Evolutionary conservation across 2,888 invertebrate genomes (phyloP), one percentile per base, ranked within the genome.

Genomic region (Lasius fuliginosus): DNA sequence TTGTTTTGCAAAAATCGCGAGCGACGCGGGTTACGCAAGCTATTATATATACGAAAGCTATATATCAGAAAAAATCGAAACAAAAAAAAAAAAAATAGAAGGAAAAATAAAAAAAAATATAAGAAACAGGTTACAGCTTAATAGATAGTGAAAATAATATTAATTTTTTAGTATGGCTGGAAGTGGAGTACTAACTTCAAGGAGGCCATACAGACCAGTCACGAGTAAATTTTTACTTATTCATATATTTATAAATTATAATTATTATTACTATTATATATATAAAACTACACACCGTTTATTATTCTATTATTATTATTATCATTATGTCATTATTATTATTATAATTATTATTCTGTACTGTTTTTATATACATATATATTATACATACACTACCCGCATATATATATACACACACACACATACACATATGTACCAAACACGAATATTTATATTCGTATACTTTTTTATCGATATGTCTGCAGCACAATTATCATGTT

Each of bases 181-280:
- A 98, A 98, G 97, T 97, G 98, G 97, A 98, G 98, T 97, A 97
- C 98, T 96, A 97, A 98, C 98, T 98, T 98, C 98, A 98, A 97
- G 97, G 98, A 98, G 97, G 98, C 98, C 96, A 98, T 98, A 96
- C 94, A 94, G 93, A 97, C 97, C 96, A 97, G 97, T 96, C 97
- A 97, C 96, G 97, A 97, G 97, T 97, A 97, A 97, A 93, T 92
- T 93, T 92, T 93, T 93, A 93, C 88, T 91, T 90, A 92, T 92
- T 93, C 92, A 93, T 93, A 93, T 93, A 93, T 90, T 92, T 93
- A 92, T 93, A 92, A 92, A 92, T 93, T 93, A 89, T 89, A 84
- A 93, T 82, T 87, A 89, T 85, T 86, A 82, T 69, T 92, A 92
- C 88, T 90, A 91, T 90, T 92, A 91, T 91, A 90, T 92, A 91